A percentile compares a stretch with the other conserved stretches of the same genome.
Conservation (phyloP, 2,113 vertebrate species). For the Dendropsophus ebraccatus region DNA sequence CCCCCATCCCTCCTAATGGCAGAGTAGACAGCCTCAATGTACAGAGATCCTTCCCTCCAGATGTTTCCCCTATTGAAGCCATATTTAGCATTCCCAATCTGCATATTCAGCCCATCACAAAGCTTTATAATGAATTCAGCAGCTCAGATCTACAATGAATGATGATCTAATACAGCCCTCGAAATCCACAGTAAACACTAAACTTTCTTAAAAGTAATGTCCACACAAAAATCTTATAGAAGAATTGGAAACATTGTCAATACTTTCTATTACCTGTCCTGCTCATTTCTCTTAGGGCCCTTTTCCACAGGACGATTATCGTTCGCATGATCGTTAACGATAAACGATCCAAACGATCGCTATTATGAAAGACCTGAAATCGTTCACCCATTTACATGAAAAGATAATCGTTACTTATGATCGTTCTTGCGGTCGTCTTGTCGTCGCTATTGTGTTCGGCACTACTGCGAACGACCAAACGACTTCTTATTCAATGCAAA, state of each 20-base stretch:
- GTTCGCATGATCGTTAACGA: no score
- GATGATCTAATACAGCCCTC: background rate
- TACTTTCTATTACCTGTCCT: background rate
- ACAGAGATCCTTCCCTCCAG: background rate
- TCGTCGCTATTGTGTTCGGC: no score
- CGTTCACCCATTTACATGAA: no score
- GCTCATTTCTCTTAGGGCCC: background rate
- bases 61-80: background rate
- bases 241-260: background rate
- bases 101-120: background rate
- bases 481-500: no score
- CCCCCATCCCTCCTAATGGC: no score
- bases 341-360: no score
- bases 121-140: background rate
- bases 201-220: background rate
- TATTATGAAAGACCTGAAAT: no score
- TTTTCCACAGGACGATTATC: no score
- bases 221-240: background rate
- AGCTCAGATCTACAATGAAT: background rate
- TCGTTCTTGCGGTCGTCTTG: no score
- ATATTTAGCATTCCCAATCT: background rate
- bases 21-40: no score
- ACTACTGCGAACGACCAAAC: no score
- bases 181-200: background rate
- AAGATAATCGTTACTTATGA: no score